Base-by-base conservation (phyloP, 35 echinoderm and acorn worm species). In the Stichopus chloronotus region DNA sequence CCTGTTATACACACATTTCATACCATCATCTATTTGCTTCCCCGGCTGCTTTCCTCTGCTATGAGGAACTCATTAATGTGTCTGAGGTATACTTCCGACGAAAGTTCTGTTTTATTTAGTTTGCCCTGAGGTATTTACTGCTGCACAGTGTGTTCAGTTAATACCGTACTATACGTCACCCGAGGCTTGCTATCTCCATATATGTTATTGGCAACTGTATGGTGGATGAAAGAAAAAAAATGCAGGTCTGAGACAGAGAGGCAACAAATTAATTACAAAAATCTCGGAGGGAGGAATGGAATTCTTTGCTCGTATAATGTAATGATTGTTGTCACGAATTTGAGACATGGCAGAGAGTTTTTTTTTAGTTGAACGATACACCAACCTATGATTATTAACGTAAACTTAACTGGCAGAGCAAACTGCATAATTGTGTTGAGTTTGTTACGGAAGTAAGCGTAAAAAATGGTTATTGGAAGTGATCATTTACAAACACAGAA, bases 191-290 rank as follows among this genome's bases (percentile, higher is more conserved):
- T 65, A 11, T 65, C 19, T 65, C 11, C 17, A 65, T 65, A 1
- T 43, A 65, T 65, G 61, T 65, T 65, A 65, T 65, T 43, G 61
- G 12, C 61, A 11, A 65, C 61, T 65, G 30, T 43, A 43, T 43
- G 5, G 61, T 65, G 19, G 61, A 65, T 65, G 11, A 17, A 11
- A 65, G 13, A 65, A 19, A 19, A 65, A 19, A 65, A 43, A 43
- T 43, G 30, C 61, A 65, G 19, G 61, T 65, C 61, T 65, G 61
- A 65, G 61, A 19, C 61, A 65, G 7, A 65, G 30, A 43, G 30
- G 61, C 61, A 65, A 65, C 61, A 65, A 65, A 65, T 65, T 65
- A 65, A 65, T 65, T 65, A 65, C 61, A 65, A 65, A 65, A 14
- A 19, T 43, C 30, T 43, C 30, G 30, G 30, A 43, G 30, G 30